These are phyloP conservation scores for Peromyscus leucopus DNA, from an alignment of 2,113 vertebrate genomes.

Conservation along the genomic window DNA sequence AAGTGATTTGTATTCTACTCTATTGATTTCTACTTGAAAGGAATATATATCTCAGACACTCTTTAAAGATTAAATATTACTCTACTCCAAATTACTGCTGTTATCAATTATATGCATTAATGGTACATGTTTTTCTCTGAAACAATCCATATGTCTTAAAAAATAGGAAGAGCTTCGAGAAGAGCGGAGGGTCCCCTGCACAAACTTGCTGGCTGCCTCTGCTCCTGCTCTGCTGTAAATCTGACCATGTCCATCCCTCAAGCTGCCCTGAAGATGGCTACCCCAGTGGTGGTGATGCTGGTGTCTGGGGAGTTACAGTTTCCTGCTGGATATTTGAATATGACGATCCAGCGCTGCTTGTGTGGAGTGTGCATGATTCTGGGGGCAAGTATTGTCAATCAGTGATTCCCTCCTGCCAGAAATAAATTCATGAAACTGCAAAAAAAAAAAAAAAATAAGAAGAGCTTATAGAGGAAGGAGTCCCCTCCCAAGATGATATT, in stretches of 20 bases:
- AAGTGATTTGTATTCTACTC: background rate
- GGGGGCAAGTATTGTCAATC: constrained; percentile 83
- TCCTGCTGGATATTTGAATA: constrained; percentile 83
- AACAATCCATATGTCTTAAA: background rate
- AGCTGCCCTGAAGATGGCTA: constrained; percentile 67
- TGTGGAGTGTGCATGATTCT: constrained; percentile 76
- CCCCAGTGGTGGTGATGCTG: constrained; percentile 67
- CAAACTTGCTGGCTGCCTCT: constrained; percentile 78
- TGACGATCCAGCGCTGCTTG: constrained; percentile 82
- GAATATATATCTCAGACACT: background rate
- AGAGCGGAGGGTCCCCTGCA: constrained; percentile 72
- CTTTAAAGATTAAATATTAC: background rate
- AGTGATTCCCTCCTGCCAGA: constrained; percentile 88
- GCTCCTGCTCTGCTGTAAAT: constrained; percentile 79
- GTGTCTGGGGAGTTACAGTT: constrained; percentile 74
- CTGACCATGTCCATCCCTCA: constrained; percentile 73
- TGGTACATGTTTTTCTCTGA: background rate
- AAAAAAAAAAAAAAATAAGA: no score
- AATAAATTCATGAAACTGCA: constrained; percentile 87
- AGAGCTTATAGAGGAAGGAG: background rate
- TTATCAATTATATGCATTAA: background rate
- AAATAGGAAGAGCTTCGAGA: no score
- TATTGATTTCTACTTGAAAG: background rate
- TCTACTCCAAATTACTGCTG: background rate
- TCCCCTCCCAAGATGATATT: background rate